These are phyloP conservation scores for Drosophila ambigua DNA, from an alignment of 1,140 invertebrate species.

Conservation along the genomic window DNA sequence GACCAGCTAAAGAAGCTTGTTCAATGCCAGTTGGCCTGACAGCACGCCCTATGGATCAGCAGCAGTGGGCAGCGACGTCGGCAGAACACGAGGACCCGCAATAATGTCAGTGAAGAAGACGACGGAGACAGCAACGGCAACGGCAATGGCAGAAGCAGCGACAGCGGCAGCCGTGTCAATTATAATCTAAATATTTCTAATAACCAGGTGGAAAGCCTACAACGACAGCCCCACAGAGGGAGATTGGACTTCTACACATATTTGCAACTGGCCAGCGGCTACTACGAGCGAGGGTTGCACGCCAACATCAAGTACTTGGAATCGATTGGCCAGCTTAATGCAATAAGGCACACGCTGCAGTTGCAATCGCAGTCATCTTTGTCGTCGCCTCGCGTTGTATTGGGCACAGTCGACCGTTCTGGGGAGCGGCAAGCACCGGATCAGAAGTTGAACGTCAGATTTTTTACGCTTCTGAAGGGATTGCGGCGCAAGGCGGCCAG, in stretches of 20 bases:
- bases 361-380: neutral
- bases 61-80: slow-evolving; percentile 1
- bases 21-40: slow-evolving; percentile 50
- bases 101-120: slow-evolving; percentile 7
- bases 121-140: slow-evolving; percentile 19
- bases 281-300: slow-evolving; percentile 72
- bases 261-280: slow-evolving; percentile 74
- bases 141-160: slow-evolving; percentile 28
- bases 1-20: slow-evolving; percentile 67
- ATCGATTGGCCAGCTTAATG: slow-evolving; percentile 71
- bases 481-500: slow-evolving; percentile 30
- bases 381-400: slow-evolving; percentile 10
- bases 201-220: slow-evolving; percentile 49
- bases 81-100: slow-evolving; percentile 13
- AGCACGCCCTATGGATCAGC: slow-evolving; percentile 8
- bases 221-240: slow-evolving; percentile 20
- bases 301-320: slow-evolving; percentile 74
- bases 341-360: slow-evolving; percentile 25
- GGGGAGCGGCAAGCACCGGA: neutral
- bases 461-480: slow-evolving; percentile 46
- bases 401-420: slow-evolving; percentile 26
- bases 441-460: slow-evolving; percentile 16
- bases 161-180: slow-evolving; percentile 18
- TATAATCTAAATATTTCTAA: slow-evolving; percentile 74
- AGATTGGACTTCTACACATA: slow-evolving; percentile 58